Evolutionary conservation across 1,140 invertebrate genomes (phyloP).

Genomic region (Trichonephila clavipes): DNA sequence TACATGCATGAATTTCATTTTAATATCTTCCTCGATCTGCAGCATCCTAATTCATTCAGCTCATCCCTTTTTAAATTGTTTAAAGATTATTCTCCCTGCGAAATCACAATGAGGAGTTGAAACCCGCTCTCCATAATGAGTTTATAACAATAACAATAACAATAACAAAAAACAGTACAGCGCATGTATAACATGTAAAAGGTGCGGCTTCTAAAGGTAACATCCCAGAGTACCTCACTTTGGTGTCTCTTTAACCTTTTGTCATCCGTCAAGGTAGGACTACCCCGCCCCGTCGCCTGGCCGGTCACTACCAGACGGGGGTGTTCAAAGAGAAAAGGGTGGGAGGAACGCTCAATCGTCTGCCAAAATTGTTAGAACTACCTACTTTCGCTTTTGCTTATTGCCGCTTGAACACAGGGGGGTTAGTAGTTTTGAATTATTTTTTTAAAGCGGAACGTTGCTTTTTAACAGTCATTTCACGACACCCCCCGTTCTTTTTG

Average conservation of each 20-base stretch:
- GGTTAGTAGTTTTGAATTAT: conserved; percentile 16
- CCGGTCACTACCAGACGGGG: conserved; percentile 41
- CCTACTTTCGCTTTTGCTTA: conserved; percentile 5
- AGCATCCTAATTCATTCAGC: neutral
- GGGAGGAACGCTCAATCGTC: conserved; percentile 44
- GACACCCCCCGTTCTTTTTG: neutral
- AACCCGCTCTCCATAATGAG: neutral
- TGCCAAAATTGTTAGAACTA: conserved; percentile 22
- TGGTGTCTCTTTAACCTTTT: conserved; percentile 44
- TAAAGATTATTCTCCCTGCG: neutral
- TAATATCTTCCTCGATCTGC: neutral
- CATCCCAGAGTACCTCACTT: neutral
- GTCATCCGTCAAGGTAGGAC: conserved; percentile 56
- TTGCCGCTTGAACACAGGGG: conserved; percentile 12
- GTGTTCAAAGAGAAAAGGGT: conserved; percentile 63
- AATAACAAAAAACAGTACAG: neutral
- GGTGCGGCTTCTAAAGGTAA: conserved; percentile 14
- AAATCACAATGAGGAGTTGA: conserved; percentile 9
- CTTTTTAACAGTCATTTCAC: neutral
- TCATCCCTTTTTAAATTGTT: conserved; percentile 12
- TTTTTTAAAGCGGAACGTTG: neutral
- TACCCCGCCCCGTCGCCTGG: conserved; percentile 31
- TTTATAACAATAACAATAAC: conserved; percentile 26
- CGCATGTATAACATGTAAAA: neutral
- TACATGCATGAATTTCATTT: neutral